Base-by-base conservation (phyloP, 2,888 invertebrate genomes). In the Eupithecia dodoneata region DNA sequence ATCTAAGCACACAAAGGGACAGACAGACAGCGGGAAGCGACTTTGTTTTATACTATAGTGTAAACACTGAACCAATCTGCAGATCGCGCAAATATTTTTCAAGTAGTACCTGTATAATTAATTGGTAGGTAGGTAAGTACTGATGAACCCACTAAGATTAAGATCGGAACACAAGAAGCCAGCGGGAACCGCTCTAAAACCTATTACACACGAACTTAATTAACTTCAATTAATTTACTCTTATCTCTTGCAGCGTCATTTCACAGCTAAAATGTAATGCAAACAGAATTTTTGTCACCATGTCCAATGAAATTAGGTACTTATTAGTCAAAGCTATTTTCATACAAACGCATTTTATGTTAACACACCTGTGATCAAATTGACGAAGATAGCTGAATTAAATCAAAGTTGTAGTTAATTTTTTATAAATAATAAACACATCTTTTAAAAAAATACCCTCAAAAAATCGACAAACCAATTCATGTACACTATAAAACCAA, bases 211-310 rank as follows among this genome's bases (percentile, higher is more conserved):
- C 86, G 86, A 86, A 85, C 86, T 87, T 91, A 92, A 91, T 91
- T 90, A 91, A 90, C 83, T 85, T 80, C 80, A 83, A 83, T 83
- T 89, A 87, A 93, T 93, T 92, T 90, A 92, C 92, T 88, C 87
- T 89, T 91, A 90, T 91, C 88, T 87, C 87, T 86, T 83, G 89
- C 88, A 84, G 84, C 84, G 90, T 92, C 89, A 91, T 92, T 92
- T 91, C 87, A 86, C 87, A 88, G 83, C 85, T 82, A 78, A 81
- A 78, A 83, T 84, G 87, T 80, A 90, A 92, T 91, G 92, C 89
- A 94, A 94, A 94, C 94, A 94, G 88, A 93, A 93, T 94, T 94
- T 94, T 94, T 94, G 94, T 94, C 94, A 94, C 94, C 91, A 91
- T 92, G 89, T 89, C 93, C 93, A 92, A 93, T 93, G 93, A 93